Conservation (phyloP, 2,888 invertebrate genomes). For the Cerceris rybyensis region DNA sequence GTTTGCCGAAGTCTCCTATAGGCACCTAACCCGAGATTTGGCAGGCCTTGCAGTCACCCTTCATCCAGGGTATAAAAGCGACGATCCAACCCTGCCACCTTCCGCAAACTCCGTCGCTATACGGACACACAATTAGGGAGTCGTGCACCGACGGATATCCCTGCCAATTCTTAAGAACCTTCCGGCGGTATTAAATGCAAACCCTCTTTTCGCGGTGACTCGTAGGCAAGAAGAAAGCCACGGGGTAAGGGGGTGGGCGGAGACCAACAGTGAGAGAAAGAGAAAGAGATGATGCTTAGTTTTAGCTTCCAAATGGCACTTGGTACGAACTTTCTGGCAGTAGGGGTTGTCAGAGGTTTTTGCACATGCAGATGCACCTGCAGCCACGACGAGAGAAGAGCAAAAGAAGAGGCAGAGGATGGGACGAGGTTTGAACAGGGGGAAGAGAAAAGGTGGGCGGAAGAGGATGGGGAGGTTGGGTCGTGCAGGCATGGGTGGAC, state of each 20-base stretch:
- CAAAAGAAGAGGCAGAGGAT: constrained; percentile 3
- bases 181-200: constrained; percentile 72
- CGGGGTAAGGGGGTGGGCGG: constrained; percentile 13
- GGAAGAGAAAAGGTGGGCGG: constrained; percentile 20
- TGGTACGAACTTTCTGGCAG: constrained; percentile 78
- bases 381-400: constrained; percentile 21
- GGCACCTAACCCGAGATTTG: constrained; percentile 65
- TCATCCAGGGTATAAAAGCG: constrained; percentile 55
- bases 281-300: constrained; percentile 32
- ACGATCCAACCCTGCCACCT: constrained; percentile 19
- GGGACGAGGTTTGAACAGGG: constrained; percentile 32
- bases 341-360: constrained; percentile 38
- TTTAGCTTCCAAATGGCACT: constrained; percentile 76
- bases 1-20: constrained; percentile 27
- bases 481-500: constrained; percentile 31
- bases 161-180: constrained; percentile 77
- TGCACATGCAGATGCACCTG: constrained; percentile 61
- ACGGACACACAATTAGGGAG: constrained; percentile 63
- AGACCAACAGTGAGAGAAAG: constrained; percentile 10
- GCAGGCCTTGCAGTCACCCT: constrained; percentile 59
- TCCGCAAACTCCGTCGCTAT: constrained; percentile 30
- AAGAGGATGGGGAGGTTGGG: constrained; percentile 32
- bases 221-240: constrained; percentile 18
- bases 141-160: constrained; percentile 52
- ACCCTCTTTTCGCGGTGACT: constrained; percentile 46